Conservation (phyloP, 2,797 vertebrate genomes). For the Chrysocyon brachyurus region DNA sequence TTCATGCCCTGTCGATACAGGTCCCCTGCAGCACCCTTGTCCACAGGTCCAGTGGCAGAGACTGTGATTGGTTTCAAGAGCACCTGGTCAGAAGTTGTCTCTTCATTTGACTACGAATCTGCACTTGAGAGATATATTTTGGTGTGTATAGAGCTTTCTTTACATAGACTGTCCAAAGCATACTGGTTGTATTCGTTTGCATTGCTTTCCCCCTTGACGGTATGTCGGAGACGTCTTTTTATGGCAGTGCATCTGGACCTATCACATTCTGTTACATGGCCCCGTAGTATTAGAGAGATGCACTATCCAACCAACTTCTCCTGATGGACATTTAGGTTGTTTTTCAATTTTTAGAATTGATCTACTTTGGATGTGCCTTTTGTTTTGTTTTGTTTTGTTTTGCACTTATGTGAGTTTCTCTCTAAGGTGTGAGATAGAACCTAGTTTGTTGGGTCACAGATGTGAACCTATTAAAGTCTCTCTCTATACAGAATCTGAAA, state of each 20-base stretch:
- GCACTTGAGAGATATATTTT: not conserved
- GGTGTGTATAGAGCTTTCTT: not conserved
- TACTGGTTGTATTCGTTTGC: not conserved
- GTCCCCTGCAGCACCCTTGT: not conserved
- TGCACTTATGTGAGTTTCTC: not conserved
- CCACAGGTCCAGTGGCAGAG: not conserved
- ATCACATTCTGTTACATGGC: not conserved
- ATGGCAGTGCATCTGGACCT: not conserved
- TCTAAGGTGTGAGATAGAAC: not conserved
- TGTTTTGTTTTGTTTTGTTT: not conserved
- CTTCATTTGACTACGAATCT: not conserved
- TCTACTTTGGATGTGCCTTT: not conserved
- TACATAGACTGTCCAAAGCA: not conserved
- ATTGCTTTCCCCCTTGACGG: not conserved
- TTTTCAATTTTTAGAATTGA: not conserved
- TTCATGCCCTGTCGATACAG: not conserved
- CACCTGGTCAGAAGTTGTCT: not conserved
- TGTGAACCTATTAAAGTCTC: not conserved
- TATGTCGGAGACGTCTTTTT: not conserved
- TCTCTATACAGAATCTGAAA: not conserved
- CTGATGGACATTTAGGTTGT: not conserved
- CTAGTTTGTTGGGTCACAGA: not conserved
- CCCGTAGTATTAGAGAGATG: not conserved
- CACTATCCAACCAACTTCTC: not conserved
- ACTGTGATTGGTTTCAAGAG: not conserved